Evolutionary conservation across 2,888 invertebrate species (phyloP).

Genomic region (Eupithecia subfuscata): DNA sequence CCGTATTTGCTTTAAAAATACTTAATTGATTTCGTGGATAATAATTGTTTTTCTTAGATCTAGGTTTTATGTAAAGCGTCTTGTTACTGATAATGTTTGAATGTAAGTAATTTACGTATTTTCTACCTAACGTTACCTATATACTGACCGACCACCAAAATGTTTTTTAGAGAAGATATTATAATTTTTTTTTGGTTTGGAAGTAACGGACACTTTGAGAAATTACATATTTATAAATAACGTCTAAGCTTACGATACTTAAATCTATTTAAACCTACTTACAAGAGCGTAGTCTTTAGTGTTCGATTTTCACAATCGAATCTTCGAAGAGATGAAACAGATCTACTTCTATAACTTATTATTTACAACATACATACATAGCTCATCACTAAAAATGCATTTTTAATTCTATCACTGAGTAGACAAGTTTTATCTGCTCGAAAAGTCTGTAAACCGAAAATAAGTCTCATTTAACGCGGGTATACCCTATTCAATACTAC

Average conservation of each 20-base stretch:
- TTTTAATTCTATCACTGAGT: constrained; percentile 81
- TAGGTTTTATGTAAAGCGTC: too few species aligned
- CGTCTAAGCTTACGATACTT: constrained; percentile 78
- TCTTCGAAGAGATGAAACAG: constrained; percentile 84
- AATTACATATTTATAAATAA: constrained; percentile 81
- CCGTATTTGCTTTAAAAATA: too few species aligned
- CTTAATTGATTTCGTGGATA: too few species aligned
- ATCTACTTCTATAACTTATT: constrained; percentile 78
- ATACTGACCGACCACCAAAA: constrained; percentile 67
- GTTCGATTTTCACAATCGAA: constrained; percentile 78
- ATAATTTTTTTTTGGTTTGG: constrained; percentile 71
- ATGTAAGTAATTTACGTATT: constrained; percentile 22
- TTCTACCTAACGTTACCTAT: too few species aligned
- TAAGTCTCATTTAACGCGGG: constrained; percentile 68
- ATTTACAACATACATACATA: constrained; percentile 75
- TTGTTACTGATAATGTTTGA: too few species aligned
- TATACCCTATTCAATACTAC: constrained; percentile 61
- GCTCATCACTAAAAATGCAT: constrained; percentile 83
- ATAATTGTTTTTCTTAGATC: too few species aligned
- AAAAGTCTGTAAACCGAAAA: constrained; percentile 79
- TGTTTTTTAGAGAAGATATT: constrained; percentile 60
- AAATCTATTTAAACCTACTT: constrained; percentile 72
- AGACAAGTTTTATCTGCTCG: constrained; percentile 82
- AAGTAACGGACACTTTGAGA: constrained; percentile 73
- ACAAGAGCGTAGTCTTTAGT: constrained; percentile 81